These are phyloP conservation scores for Euspilapteryx auroguttella DNA, from an alignment of 2,888 invertebrate genomes.

Conservation along the genomic window DNA sequence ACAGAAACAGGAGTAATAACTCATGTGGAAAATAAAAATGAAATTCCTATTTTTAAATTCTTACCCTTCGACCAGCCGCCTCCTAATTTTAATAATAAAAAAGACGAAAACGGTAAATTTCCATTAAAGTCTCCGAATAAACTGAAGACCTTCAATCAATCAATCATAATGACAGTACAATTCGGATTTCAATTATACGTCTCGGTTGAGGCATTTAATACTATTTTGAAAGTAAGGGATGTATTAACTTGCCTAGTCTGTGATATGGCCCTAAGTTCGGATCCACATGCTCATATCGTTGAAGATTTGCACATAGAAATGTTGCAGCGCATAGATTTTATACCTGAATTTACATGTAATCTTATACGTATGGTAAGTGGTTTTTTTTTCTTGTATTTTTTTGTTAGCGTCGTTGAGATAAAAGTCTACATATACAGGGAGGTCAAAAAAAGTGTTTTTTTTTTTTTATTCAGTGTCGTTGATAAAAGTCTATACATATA, in stretches of 20 bases:
- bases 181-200: conserved; percentile 8
- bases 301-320: conserved; percentile 7
- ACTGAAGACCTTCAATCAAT: conserved; percentile 1
- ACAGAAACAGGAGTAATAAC: too few species aligned
- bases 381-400: not conserved
- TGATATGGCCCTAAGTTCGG: conserved; percentile 2
- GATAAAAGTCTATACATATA: too few species aligned
- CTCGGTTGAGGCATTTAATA: conserved; percentile 9
- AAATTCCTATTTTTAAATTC: too few species aligned
- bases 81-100: too few species aligned
- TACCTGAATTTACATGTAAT: conserved; percentile 8
- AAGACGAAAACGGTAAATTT: not conserved
- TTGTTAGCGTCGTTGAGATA: too few species aligned
- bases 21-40: too few species aligned
- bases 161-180: conserved; percentile 1
- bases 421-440: not conserved
- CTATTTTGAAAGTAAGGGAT: conserved; percentile 1
- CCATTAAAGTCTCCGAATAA: not conserved
- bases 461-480: too few species aligned
- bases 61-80: too few species aligned
- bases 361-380: conserved; percentile 14
- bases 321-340: conserved; percentile 9
- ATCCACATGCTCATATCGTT: conserved; percentile 7
- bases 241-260: conserved; percentile 12
- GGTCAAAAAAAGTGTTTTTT: not conserved